phyloP scores from a whole-genome alignment of 1,140 invertebrate species.

The Drosophila eugracilis region DNA sequence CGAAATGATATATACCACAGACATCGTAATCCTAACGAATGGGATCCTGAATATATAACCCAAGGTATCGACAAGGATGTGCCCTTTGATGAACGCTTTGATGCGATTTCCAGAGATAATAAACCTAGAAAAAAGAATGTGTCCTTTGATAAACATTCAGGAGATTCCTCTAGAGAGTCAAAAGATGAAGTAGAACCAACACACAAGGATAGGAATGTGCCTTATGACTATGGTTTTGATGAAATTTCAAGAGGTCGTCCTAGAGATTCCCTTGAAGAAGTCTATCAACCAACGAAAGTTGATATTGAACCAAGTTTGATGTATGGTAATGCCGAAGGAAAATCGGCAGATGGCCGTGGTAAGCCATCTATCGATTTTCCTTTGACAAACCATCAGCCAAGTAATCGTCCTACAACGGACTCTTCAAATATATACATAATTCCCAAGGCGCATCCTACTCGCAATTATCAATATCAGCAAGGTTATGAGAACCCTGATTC shows the following conservation, averaged over 20 bases:
- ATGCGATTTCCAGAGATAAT: too few species aligned
- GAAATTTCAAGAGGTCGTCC: too few species aligned
- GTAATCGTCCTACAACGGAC: not conserved
- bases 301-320: not conserved
- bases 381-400: not conserved
- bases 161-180: not conserved
- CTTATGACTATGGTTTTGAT: not conserved
- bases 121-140: too few species aligned
- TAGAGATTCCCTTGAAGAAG: not conserved
- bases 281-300: not conserved
- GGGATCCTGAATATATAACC: not conserved
- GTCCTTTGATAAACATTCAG: not conserved
- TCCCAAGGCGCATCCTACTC: not conserved
- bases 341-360: not conserved
- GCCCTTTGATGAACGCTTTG: not conserved
- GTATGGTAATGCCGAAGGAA: conserved; percentile 3
- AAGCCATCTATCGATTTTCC: conserved; percentile 8
- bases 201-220: not conserved
- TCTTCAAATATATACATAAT: conserved; percentile 2
- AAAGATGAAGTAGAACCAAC: not conserved
- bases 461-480: not conserved
- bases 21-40: not conserved
- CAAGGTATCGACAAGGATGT: not conserved
- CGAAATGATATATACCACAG: not conserved
- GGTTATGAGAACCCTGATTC: not conserved